A percentile compares a stretch with the other conserved stretches of the same genome.
These are phyloP conservation scores for Microplitis mediator DNA, from an alignment of 1,140 invertebrate species.

Conservation along the genomic window DNA sequence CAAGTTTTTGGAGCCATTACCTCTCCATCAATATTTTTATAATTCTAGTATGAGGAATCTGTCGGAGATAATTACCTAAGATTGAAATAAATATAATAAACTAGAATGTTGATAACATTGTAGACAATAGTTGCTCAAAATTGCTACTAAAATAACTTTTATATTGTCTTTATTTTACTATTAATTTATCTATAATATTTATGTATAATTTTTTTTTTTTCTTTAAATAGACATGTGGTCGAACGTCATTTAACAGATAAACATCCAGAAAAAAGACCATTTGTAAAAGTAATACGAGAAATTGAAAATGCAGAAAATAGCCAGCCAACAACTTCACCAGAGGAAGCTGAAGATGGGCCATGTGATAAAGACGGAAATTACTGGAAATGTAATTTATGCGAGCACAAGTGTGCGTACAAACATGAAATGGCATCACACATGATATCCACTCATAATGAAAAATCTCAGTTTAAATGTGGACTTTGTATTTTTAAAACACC, in stretches of 20 bases:
- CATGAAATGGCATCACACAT: conserved; percentile 68
- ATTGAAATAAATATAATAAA: no score
- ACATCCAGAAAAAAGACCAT: conserved; percentile 64
- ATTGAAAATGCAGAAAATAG: conserved; percentile 54
- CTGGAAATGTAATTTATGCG: conserved; percentile 75
- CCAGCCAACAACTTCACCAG: conserved; percentile 36
- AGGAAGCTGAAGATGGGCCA: conserved; percentile 38
- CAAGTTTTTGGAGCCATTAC: no score
- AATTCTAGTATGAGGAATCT: no score
- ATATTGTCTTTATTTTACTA: no score
- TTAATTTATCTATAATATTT: neutral
- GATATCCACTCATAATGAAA: conserved; percentile 65
- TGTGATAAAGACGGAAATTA: conserved; percentile 60
- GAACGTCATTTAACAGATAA: conserved; percentile 71
- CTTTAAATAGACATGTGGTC: conserved; percentile 61
- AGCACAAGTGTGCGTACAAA: conserved; percentile 67
- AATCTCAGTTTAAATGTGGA: conserved; percentile 71
- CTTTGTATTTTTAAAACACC: conserved; percentile 67
- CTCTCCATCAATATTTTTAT: no score
- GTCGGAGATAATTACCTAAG: no score
- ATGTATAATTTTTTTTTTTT: conserved; percentile 16
- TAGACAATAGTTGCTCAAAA: no score
- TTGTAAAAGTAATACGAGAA: conserved; percentile 66
- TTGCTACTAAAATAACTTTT: no score
- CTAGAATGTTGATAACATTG: no score